Percentiles rank a stretch among this genome's conserved stretches.
Evolutionary conservation across 1,140 invertebrate species (phyloP).

Genomic region (Palaemon carinicauda): DNA sequence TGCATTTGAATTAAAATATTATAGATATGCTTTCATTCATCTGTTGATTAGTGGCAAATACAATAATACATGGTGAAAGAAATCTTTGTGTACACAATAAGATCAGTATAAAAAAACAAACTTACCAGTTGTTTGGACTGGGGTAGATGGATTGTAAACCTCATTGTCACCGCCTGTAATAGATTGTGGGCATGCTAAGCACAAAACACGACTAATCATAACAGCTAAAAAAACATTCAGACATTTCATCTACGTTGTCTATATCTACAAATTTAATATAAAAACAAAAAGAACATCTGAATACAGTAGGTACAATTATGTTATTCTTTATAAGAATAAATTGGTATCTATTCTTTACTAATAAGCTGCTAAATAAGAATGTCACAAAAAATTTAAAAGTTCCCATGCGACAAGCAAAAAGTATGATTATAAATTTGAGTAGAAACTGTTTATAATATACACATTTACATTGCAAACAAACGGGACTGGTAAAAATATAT

Average conservation of each 20-base stretch:
- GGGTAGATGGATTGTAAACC: slow-evolving; percentile 36
- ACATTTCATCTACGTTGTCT: background rate
- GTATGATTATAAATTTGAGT: too few species aligned
- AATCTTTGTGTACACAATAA: background rate
- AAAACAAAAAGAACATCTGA: too few species aligned
- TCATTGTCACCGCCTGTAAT: slow-evolving; percentile 49
- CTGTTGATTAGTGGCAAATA: background rate
- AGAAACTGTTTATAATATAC: too few species aligned
- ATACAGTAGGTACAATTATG: too few species aligned
- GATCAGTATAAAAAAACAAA: background rate
- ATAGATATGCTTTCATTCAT: background rate
- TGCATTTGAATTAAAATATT: too few species aligned
- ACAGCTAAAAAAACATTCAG: background rate
- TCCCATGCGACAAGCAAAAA: too few species aligned
- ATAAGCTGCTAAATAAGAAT: too few species aligned
- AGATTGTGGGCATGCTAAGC: slow-evolving; percentile 50
- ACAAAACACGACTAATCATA: slow-evolving; percentile 16
- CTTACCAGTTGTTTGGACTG: slow-evolving; percentile 51
- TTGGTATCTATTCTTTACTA: too few species aligned
- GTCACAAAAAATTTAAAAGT: too few species aligned
- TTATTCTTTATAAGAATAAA: too few species aligned
- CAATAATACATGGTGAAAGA: background rate
- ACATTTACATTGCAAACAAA: too few species aligned
- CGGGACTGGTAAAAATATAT: too few species aligned
- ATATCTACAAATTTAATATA: background rate